Base-by-base conservation (phyloP, 1,140 invertebrate species). In the Cotesia typhae region DNA sequence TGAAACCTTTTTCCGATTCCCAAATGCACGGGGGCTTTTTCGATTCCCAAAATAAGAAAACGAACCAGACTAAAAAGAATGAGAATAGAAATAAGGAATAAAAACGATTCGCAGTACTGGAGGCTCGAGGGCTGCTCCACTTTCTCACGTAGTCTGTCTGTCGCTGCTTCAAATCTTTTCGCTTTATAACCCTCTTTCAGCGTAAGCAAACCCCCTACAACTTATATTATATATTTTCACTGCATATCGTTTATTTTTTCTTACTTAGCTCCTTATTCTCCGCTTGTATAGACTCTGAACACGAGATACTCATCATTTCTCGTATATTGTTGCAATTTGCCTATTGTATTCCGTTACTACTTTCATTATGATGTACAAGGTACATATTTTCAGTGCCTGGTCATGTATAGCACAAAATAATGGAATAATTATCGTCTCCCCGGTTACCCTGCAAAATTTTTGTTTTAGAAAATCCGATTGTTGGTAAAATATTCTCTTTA, bases 361-460 rank as follows among this genome's bases (percentile, higher is more conserved):
- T 3, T 2, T 47, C 5, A 10, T 47, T 47, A 10, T 6, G 5
- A 47, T 3, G 6, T 28, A 28, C 28, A 28, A 28, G 28, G 28
- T 28, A 28, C 79, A 82, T 82, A 83, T 82, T 82, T 83, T 77
- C 80, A 76, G 74, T 74, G 75, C 37, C 76, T 75, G 3, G 28
- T 28, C 1, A 28, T 28, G 28, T 28, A 28, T 1, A 28, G 3
- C 28, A 28, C 0, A 28, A 28, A 28, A 28, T 28, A 28, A 28
- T 28, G 1, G 28, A 28, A 28, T 28, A 28, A 28, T 28, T 28
- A 28, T 2, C 28, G 41, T 47, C 41, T 5, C 6, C 10, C 5
- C 41, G 5, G 41, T 47, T 10, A 47, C 7, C 6, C 6, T 47
- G 28, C 41, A 47, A 10, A 47, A 10, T 47, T 47, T 47, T 47